Evolutionary conservation across 92 coral and sea anemone species (phyloP).

Genomic region (Hydrozoanthus gracilis): DNA sequence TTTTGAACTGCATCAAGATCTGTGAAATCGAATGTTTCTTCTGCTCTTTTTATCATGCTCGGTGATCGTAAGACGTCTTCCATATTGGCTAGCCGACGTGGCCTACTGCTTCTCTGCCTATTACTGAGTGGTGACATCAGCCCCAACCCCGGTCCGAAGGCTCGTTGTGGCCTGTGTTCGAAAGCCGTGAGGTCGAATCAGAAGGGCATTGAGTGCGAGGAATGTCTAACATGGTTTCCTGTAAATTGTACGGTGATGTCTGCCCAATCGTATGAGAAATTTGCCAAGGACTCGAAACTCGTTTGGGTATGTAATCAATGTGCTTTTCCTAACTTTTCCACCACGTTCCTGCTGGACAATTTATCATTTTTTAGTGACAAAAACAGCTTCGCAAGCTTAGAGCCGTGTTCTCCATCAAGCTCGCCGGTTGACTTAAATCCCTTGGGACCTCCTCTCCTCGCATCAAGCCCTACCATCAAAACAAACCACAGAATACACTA

Average conservation of each 20-base stretch:
- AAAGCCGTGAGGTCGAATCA: slow-evolving; percentile 21
- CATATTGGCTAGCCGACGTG: background rate
- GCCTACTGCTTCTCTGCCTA: background rate
- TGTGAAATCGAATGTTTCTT: background rate
- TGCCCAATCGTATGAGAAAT: slow-evolving; percentile 23
- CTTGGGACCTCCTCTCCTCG: too few relatives aligned
- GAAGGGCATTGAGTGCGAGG: slow-evolving; percentile 27
- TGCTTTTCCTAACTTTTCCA: too few relatives aligned
- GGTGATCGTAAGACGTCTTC: background rate
- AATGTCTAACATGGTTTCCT: slow-evolving; percentile 36
- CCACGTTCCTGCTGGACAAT: too few relatives aligned
- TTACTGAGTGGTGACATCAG: background rate
- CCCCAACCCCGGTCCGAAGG: background rate
- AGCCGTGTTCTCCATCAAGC: too few relatives aligned
- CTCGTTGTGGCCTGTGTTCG: slow-evolving; percentile 34
- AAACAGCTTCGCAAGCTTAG: too few relatives aligned
- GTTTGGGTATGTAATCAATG: too few relatives aligned
- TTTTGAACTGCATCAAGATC: background rate
- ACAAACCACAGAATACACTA: too few relatives aligned
- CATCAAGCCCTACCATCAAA: too few relatives aligned
- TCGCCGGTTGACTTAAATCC: too few relatives aligned
- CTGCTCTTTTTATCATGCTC: background rate
- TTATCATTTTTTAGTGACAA: too few relatives aligned
- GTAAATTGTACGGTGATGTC: slow-evolving; percentile 30
- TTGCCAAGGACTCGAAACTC: too few relatives aligned